Base-by-base conservation (phyloP, 2,113 vertebrate species). In the Ariopsis seemanni region DNA sequence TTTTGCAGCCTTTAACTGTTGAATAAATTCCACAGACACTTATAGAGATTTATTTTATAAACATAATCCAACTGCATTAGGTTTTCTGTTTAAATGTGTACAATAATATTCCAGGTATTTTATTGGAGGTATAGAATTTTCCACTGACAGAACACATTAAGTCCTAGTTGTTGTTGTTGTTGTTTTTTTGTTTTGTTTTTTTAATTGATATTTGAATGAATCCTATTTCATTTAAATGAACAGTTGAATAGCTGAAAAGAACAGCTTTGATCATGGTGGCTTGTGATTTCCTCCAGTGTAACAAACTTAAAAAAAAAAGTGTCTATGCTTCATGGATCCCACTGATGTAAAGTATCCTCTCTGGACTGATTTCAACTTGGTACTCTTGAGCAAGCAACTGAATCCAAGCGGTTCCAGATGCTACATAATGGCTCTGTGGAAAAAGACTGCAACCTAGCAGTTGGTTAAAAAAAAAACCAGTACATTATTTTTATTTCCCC, bases 401-500 rank as follows among this genome's bases (percentile, higher is more conserved):
- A 81, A 58, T 62, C 30, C 79, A 34, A 82, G 30, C 5, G 25
- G 30, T 62, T 82, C 79, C 57, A 82, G 79, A 82, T 82, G 79
- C 55, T 58, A 82, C 57, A 62, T 81, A 30, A 11, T 62, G 72
- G 58, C 20, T 1, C 58, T 14, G 42, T 48, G 20, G 27, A 30
- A 22, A 80, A 80, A 58, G 55, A 80, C 55, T 58, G 78, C 78
- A 80, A 42, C 34, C 75, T 55, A 78, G 55, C 52, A 72, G 15
- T 84, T 57, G 72, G 52, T 69, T 58, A 57, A 50, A n/a, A 79
- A 78, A 63, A 48, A n/a, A 63, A 69, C 69, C 11, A 53, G 63
- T 27, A 48, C 50, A 53, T 69, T 69, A 48, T 84, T 84, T 84
- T 71, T 82, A 82, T 82, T 62, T 62, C 52, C 83, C 63, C 42